Evolutionary conservation across 2,113 vertebrate species (phyloP), one percentile per base, ranked within the genome.

Genomic region (Hippocampus abdominalis): DNA sequence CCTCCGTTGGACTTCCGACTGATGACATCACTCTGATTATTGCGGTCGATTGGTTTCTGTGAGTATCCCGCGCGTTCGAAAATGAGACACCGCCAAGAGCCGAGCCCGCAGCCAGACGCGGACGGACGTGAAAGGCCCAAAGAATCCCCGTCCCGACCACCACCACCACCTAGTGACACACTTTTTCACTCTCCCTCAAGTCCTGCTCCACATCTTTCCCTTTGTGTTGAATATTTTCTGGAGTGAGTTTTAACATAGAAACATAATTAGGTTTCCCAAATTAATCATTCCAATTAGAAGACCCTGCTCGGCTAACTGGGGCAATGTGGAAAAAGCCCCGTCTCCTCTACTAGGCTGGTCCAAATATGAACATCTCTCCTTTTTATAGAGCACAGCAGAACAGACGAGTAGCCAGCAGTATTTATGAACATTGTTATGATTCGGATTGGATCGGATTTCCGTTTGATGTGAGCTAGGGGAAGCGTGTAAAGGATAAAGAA

Each of bases 11-110:
- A 62, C 91, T 99, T 83, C 97, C 97, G 48, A 98, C 97, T 3
- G 96, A 98, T 73, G 97, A 99, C 90, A 99, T 99, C 91, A 97
- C 94, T 0, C 94, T 99, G 75, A 99, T 99, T 89, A 97, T 99
- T 59, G 97, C 97, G 0, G 96, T 99, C 69, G 97, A 99, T 81
- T 99, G 97, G 97, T 99, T 99, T 86, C 90, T 99, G 97, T 99
- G 87, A 96, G 97, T 98, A 76, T 16, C 54, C 29, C 40, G 39
- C 7, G n/a, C 4, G 9, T 16, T 25, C 9, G 32, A 29, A 21
- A 53, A 32, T 32, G 32, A 15, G 21, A 21, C 18, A 8, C 8
- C 13, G 6, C 1, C 15, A 21, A 63, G 61, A 39, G 20, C 20
- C 66, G 2, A 64, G 36, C n/a, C 63, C 2, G 40, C 23, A 3